These are phyloP conservation scores for Phrynosoma platyrhinos DNA, from an alignment of 2,113 vertebrate species.

Conservation along the genomic window DNA sequence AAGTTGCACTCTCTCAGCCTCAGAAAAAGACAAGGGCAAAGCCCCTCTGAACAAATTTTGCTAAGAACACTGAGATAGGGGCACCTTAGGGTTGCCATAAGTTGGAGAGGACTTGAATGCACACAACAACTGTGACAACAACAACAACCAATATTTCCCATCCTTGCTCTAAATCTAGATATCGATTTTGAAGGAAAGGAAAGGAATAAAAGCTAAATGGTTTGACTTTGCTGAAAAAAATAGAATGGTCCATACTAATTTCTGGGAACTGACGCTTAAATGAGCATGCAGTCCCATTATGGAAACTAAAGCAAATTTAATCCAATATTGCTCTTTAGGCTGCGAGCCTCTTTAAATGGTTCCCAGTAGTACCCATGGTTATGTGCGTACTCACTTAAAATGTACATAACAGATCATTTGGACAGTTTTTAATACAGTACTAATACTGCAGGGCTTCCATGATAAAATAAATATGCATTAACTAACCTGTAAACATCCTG, in stretches of 20 bases:
- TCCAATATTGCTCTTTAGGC: neutral
- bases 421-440: neutral
- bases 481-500: neutral
- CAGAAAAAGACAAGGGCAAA: too few relatives aligned
- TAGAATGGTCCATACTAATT: neutral
- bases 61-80: too few relatives aligned
- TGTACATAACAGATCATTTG: neutral
- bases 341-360: neutral
- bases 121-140: too few relatives aligned
- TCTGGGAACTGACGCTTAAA: neutral
- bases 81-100: too few relatives aligned
- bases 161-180: too few relatives aligned
- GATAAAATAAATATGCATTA: neutral
- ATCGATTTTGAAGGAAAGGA: neutral
- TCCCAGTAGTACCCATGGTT: neutral
- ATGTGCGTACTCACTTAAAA: neutral
- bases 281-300: neutral
- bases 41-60: too few relatives aligned
- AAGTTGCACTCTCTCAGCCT: too few relatives aligned
- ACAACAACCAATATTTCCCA: too few relatives aligned
- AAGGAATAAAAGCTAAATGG: neutral
- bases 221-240: neutral
- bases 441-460: neutral
- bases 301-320: neutral
- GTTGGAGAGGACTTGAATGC: too few relatives aligned